A percentile compares a stretch with the other conserved stretches of the same genome.
These are phyloP conservation scores for Sturnira hondurensis DNA, from an alignment of 2,113 vertebrate genomes.

Conservation along the genomic window DNA sequence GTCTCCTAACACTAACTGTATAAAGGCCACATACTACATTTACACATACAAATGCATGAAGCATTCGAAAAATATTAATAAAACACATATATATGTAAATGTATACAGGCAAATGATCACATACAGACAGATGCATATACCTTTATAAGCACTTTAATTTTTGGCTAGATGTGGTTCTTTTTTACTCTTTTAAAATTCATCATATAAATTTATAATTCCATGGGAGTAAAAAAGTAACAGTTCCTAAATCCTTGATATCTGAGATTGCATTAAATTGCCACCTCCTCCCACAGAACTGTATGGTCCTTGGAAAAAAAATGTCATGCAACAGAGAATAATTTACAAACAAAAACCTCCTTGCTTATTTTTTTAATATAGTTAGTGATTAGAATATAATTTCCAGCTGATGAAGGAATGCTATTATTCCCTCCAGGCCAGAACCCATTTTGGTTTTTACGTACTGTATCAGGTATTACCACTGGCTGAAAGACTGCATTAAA, in stretches of 20 bases:
- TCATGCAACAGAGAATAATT: not conserved
- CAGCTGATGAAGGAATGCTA: slow-evolving; percentile 56
- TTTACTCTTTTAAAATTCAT: slow-evolving; percentile 37
- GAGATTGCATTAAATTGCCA: slow-evolving; percentile 41
- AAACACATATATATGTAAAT: not conserved
- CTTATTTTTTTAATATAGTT: not conserved
- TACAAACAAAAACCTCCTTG: slow-evolving; percentile 34
- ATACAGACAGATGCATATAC: not conserved
- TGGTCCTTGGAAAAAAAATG: slow-evolving; percentile 49
- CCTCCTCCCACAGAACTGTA: slow-evolving; percentile 20
- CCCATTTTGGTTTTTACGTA: not conserved
- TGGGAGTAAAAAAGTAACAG: slow-evolving; percentile 45
- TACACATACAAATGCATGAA: not conserved
- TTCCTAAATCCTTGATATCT: slow-evolving; percentile 32
- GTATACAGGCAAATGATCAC: not conserved
- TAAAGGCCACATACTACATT: not conserved
- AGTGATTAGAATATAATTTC: slow-evolving; percentile 47
- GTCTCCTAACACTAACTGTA: not conserved
- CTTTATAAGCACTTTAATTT: slow-evolving; percentile 28
- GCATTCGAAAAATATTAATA: not conserved
- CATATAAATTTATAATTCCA: slow-evolving; percentile 57
- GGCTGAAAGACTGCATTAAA: slow-evolving; percentile 39
- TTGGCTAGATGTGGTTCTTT: slow-evolving; percentile 9
- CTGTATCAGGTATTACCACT: not conserved
- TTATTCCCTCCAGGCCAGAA: not conserved